Evolutionary conservation across 2,113 vertebrate genomes (phyloP).

Genomic region (Phodopus roborovskii): DNA sequence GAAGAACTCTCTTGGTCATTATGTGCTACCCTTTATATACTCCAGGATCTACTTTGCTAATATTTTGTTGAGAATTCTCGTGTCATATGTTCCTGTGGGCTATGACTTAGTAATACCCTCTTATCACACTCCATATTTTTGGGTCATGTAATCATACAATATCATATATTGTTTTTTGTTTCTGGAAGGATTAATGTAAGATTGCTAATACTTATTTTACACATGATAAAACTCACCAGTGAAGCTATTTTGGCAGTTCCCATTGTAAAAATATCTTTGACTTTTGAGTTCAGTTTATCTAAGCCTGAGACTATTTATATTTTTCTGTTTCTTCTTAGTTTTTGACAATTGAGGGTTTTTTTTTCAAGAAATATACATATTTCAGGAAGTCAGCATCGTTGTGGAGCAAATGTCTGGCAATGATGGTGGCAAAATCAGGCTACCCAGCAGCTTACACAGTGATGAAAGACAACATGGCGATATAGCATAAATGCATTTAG

Average conservation of each 20-base stretch:
- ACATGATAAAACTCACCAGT: slow-evolving; percentile 24
- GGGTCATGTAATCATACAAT: background rate
- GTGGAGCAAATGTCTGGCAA: background rate
- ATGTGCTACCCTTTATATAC: slow-evolving; percentile 37
- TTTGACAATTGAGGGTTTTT: background rate
- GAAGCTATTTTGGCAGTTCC: background rate
- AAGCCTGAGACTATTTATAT: background rate
- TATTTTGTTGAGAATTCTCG: slow-evolving; percentile 48
- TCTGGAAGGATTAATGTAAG: background rate
- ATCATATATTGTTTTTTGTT: background rate
- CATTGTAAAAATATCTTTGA: slow-evolving; percentile 6
- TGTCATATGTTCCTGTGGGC: background rate
- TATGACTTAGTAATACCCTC: slow-evolving; percentile 25
- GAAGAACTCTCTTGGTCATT: slow-evolving; percentile 15
- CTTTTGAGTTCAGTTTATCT: slow-evolving; percentile 36
- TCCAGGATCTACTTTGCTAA: background rate
- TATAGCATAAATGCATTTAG: slow-evolving; percentile 87
- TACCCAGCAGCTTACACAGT: slow-evolving; percentile 63
- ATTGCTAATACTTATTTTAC: slow-evolving; percentile 34
- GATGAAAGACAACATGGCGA: slow-evolving; percentile 83
- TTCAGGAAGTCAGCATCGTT: background rate
- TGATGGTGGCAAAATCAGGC: background rate
- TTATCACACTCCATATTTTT: background rate
- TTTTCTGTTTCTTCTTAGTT: slow-evolving; percentile 51
- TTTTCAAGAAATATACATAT: background rate